phyloP scores from a whole-genome alignment of 1,140 invertebrate genomes.

The Drosophila virilis region DNA sequence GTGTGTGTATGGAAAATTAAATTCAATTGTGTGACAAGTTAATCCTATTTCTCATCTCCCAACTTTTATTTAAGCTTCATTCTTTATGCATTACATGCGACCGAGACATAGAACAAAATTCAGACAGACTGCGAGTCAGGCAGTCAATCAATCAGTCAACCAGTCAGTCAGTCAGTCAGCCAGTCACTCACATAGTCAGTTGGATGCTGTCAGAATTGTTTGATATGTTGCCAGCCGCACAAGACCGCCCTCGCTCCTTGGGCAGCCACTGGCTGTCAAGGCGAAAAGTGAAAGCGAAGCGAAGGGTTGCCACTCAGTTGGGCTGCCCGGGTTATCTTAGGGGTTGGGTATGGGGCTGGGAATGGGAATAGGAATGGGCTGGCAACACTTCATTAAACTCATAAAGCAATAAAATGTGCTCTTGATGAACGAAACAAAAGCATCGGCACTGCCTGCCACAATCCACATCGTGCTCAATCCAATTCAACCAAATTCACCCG shows the following conservation, averaged over 20 bases:
- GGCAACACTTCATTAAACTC: constrained; percentile 81
- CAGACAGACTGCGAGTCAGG: constrained; percentile 29
- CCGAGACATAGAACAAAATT: constrained; percentile 7
- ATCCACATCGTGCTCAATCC: background rate
- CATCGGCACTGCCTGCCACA: background rate
- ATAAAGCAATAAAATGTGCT: constrained; percentile 80
- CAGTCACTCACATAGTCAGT: constrained; percentile 37
- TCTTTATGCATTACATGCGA: constrained; percentile 81
- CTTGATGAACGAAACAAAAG: constrained; percentile 63
- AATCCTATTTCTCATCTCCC: constrained; percentile 82
- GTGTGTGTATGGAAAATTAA: constrained; percentile 76
- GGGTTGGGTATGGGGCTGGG: background rate
- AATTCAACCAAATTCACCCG: constrained; percentile 7
- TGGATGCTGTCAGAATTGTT: constrained; percentile 72
- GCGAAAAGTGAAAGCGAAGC: constrained; percentile 68
- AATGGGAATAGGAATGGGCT: constrained; percentile 5
- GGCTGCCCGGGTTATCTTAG: background rate
- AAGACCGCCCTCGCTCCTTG: background rate
- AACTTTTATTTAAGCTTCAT: constrained; percentile 83
- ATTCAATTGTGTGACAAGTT: constrained; percentile 84
- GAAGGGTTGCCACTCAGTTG: constrained; percentile 61
- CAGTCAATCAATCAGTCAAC: constrained; percentile 54
- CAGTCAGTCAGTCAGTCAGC: constrained; percentile 43
- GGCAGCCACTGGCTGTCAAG: background rate
- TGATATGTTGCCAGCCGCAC: constrained; percentile 55